Base-by-base conservation (phyloP, 1,140 invertebrate genomes). In the Pachyrhynchus sulphureomaculatus region DNA sequence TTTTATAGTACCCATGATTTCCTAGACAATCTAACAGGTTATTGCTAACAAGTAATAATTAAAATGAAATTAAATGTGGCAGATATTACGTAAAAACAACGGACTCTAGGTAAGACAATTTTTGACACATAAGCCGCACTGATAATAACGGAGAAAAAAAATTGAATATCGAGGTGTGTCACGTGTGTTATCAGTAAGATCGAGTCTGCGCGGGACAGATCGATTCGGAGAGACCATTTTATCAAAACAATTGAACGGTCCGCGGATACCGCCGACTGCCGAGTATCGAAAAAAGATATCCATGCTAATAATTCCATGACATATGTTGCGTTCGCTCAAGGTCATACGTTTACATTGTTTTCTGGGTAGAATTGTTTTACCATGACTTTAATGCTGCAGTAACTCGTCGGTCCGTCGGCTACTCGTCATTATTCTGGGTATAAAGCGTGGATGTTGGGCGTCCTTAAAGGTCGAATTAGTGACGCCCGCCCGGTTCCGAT, bases 231-330 rank as follows among this genome's bases (percentile, higher is more conserved):
- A 34, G 36, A 59, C 51, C 21, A 51, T 41, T 41, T 59, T 59
- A 59, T 59, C 57, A 42, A 59, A 59, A 59, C 45, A 59, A 59
- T 59, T 45, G 57, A 51, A 41, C 57, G 57, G 41, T 56, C 41
- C 10, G 29, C 53, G 12, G 21, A n/a, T 59, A 26, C 8, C 5
- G 48, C 55, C n/a, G n/a, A n/a, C n/a, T n/a, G 47, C 18, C 44
- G 55, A 42, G n/a, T 26, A 59, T 59, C 33, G 47, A 47, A 57
- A 59, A 59, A 59, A 59, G n/a, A 59, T 59, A 39, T 12, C 44
- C 45, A 59, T 59, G 57, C 45, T 59, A 59, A 59, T 26, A 4
- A 8, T 59, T 59, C 23, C 20, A 42, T 49, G 45, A 56, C 41
- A 56, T 51, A 51, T 59, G 32, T 51, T 36, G 57, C 45, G 9